Percentiles rank a stretch among this genome's conserved stretches.
These are phyloP conservation scores for Pseudanteris insignis DNA, from an alignment of 2,888 invertebrate genomes.

Conservation along the genomic window DNA sequence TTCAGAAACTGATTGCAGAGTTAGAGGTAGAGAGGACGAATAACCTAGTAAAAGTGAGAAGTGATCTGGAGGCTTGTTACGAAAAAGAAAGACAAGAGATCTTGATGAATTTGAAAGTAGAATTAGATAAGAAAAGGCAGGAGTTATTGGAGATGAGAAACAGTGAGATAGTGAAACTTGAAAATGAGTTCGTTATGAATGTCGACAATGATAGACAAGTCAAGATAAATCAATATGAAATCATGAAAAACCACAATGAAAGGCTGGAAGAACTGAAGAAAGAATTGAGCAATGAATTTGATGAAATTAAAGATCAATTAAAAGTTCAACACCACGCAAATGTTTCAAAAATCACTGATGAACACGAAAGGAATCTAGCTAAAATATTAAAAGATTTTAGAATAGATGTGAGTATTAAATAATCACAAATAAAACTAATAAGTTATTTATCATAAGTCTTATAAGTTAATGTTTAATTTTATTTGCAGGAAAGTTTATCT, in stretches of 20 bases:
- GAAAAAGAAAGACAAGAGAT: constrained; percentile 65
- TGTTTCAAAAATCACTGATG: constrained; percentile 62
- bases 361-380: constrained; percentile 62
- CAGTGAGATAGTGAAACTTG: constrained; percentile 69
- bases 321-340: constrained; percentile 58
- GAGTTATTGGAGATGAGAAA: constrained; percentile 66
- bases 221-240: constrained; percentile 56
- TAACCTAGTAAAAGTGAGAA: constrained; percentile 57
- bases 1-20: constrained; percentile 54
- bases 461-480: too few species aligned
- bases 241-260: constrained; percentile 67
- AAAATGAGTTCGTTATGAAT: constrained; percentile 68
- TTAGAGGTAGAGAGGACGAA: constrained; percentile 57
- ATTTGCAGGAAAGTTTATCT: constrained; percentile 74
- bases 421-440: neutral
- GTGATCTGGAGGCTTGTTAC: constrained; percentile 61
- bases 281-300: constrained; percentile 62
- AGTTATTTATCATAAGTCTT: constrained; percentile 5
- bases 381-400: constrained; percentile 69
- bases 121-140: constrained; percentile 67
- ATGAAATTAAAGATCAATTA: constrained; percentile 57
- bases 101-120: constrained; percentile 66
- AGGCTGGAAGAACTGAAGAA: constrained; percentile 72
- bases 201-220: constrained; percentile 60
- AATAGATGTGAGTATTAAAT: constrained; percentile 69